Base-by-base conservation (phyloP, 2,888 invertebrate genomes). In the Sacculina carcini region DNA sequence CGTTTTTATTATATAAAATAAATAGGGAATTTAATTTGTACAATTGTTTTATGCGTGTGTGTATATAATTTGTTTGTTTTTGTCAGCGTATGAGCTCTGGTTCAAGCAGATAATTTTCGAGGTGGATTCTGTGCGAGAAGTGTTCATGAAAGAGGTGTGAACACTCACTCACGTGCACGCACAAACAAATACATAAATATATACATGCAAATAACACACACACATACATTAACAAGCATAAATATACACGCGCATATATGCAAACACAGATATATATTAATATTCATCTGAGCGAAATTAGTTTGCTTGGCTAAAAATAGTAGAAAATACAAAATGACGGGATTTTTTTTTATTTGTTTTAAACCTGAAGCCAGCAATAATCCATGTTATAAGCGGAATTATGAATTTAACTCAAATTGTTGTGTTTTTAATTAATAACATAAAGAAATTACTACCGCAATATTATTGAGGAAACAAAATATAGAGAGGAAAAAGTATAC, bases 81-180 rank as follows among this genome's bases (percentile, higher is more conserved):
- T 71, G 72, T 47, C 67, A 89, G 89, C 92, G 1, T 96, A 96
- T 68, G 98, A 98, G 67, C 71, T 98, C 5, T 98, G 96, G 98
- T 98, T 98, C 71, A 98, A 98, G 66, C 96, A 98, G 70, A 90
- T 98, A 48, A 81, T 98, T 56, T 92, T 77, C 66, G 98, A 98
- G 62, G 71, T 98, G 62, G 94, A 98, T 64, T 92, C 90, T 0
- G 80, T 98, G 28, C 70, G 90, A 39, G 68, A 73, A 3, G 71
- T 90, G 51, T 79, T 98, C 61, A 64, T 55, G 48, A 39, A 34
- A n/a, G 44, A 44, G 44, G 44, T 28, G n/a, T n/a, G n/a, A n/a
- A n/a, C n/a, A 53, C 3, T 24, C 16, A 53, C n/a, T 5, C 21
- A 42, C 21, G 21, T 21, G 24, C 7, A 19, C 21, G 6, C 21